Conservation (phyloP, 1,140 invertebrate genomes). For the Drosophila rhopaloa region DNA sequence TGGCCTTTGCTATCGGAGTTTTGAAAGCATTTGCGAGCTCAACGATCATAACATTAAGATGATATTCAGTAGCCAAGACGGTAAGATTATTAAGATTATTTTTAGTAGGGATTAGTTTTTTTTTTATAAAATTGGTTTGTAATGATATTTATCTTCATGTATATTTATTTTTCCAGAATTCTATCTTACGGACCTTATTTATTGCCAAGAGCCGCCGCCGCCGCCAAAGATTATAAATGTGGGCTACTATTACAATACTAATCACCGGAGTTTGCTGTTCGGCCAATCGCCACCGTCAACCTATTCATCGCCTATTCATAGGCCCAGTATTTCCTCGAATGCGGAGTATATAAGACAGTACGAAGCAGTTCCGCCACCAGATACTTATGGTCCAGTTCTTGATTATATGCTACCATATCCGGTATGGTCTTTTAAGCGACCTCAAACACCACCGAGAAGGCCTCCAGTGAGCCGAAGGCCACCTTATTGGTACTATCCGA, state of each 20-base stretch:
- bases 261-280: neutral
- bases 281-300: neutral
- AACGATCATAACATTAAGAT: conserved; percentile 40
- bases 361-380: neutral
- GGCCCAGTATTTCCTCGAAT: neutral
- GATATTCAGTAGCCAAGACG: conserved; percentile 29
- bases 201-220: neutral
- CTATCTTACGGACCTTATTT: neutral
- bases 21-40: conserved; percentile 42
- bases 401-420: conserved; percentile 14
- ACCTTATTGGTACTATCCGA: conserved; percentile 23
- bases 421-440: neutral
- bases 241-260: conserved; percentile 10
- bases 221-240: conserved; percentile 1
- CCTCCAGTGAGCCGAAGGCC: conserved; percentile 8
- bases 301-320: neutral
- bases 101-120: no score
- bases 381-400: neutral
- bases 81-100: conserved; percentile 12
- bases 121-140: no score
- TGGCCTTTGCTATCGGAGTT: conserved; percentile 43
- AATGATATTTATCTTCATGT: neutral
- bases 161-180: conserved; percentile 8
- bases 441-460: neutral
- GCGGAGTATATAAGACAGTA: neutral